A percentile compares a stretch with the other conserved stretches of the same genome.
phyloP scores from a whole-genome alignment of 2,113 vertebrate genomes.

The Scalopus aquaticus region DNA sequence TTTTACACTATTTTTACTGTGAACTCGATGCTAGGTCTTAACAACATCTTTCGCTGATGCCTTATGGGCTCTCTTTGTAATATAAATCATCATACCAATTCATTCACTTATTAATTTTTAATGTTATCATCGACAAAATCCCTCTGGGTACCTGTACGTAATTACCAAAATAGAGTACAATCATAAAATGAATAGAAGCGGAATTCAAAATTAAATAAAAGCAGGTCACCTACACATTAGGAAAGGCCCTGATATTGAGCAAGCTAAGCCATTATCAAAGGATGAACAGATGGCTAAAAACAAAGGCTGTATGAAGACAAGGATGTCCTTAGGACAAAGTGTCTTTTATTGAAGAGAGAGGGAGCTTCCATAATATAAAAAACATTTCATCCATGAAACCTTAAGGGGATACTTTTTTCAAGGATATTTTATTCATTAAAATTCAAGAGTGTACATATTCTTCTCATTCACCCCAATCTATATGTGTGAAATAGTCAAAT shows the following conservation, averaged over 20 bases:
- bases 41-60: constrained; percentile 44
- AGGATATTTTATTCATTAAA: constrained; percentile 55
- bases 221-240: constrained; percentile 71
- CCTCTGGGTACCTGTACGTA: constrained; percentile 56
- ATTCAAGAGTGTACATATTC: background rate
- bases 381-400: constrained; percentile 14
- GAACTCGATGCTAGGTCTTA: background rate
- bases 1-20: constrained; percentile 7
- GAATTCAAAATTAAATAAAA: constrained; percentile 77
- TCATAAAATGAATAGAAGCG: constrained; percentile 74
- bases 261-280: constrained; percentile 60
- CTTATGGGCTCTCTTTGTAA: constrained; percentile 46
- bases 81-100: constrained; percentile 67
- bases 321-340: constrained; percentile 58
- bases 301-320: constrained; percentile 52
- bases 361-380: background rate
- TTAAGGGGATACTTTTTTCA: constrained; percentile 21
- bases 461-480: background rate
- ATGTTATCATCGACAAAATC: constrained; percentile 54
- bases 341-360: constrained; percentile 52
- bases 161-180: constrained; percentile 73
- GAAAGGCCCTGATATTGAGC: constrained; percentile 59
- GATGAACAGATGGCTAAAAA: constrained; percentile 71
- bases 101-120: constrained; percentile 77
- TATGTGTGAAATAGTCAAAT: background rate